Percentiles rank a stretch among this genome's conserved stretches.
Conservation (phyloP, 2,888 invertebrate species). For the Cheilosia impressa region DNA sequence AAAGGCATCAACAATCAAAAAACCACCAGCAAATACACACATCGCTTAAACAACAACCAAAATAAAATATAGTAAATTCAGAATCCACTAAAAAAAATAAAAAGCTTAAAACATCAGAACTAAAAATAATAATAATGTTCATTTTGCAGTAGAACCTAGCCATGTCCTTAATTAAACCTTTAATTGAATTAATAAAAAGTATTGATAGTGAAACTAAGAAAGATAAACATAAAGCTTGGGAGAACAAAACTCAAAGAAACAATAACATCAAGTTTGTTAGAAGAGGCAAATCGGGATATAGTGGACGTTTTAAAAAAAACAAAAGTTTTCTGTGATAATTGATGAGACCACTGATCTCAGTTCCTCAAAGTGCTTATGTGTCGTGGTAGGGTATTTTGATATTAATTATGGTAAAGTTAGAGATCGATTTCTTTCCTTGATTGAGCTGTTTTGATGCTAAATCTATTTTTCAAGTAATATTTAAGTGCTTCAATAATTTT, state of each 20-base stretch:
- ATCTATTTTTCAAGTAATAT: neutral
- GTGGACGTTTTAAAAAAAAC: slow-evolving; percentile 7
- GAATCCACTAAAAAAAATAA: slow-evolving; percentile 17
- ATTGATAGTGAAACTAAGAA: slow-evolving; percentile 4
- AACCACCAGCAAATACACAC: too few species aligned
- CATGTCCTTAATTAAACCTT: slow-evolving; percentile 29
- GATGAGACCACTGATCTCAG: slow-evolving; percentile 11
- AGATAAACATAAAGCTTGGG: slow-evolving; percentile 7
- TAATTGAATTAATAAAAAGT: slow-evolving; percentile 24
- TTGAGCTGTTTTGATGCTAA: slow-evolving; percentile 11
- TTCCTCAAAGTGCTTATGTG: slow-evolving; percentile 19
- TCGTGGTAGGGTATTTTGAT: neutral
- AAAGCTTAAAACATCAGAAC: slow-evolving; percentile 14
- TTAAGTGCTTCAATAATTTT: too few species aligned
- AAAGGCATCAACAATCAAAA: slow-evolving; percentile 17
- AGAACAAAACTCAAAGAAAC: slow-evolving; percentile 23
- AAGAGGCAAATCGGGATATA: slow-evolving; percentile 26
- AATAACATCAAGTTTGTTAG: neutral
- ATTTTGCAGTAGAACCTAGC: slow-evolving; percentile 17
- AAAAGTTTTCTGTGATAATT: slow-evolving; percentile 6
- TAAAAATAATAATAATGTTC: neutral
- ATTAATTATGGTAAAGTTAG: too few species aligned
- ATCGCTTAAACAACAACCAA: slow-evolving; percentile 18
- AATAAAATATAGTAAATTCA: slow-evolving; percentile 2
- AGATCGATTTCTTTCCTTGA: slow-evolving; percentile 1